Evolutionary conservation across 2,888 invertebrate species (phyloP).

Genomic region (Portevinia maculata): DNA sequence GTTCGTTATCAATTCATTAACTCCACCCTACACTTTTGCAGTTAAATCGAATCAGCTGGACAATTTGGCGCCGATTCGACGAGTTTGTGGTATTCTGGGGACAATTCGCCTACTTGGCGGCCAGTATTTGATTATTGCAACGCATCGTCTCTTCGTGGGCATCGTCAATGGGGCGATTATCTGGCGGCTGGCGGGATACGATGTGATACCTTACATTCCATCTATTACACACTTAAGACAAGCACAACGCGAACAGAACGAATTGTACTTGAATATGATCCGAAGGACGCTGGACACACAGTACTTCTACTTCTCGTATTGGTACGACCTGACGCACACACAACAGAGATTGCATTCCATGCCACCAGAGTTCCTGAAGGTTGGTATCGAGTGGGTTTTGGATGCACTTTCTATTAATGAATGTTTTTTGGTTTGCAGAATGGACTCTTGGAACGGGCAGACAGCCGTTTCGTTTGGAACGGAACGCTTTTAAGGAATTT

Average conservation of each 20-base stretch:
- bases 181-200: constrained; percentile 90
- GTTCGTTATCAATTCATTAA: constrained; percentile 5
- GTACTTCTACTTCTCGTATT: constrained; percentile 96
- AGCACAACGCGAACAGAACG: constrained; percentile 92
- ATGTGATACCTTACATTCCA: constrained; percentile 93
- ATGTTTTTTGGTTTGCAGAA: constrained; percentile 83
- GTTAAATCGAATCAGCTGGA: constrained; percentile 86
- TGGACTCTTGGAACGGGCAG: constrained; percentile 91
- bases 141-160: constrained; percentile 91
- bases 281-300: constrained; percentile 92
- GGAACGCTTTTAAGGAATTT: constrained; percentile 90
- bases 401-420: neutral
- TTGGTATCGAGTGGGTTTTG: constrained; percentile 76
- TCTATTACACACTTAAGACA: constrained; percentile 93
- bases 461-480: constrained; percentile 97
- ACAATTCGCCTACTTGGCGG: constrained; percentile 93
- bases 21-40: constrained; percentile 75
- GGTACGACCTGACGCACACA: constrained; percentile 96
- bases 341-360: constrained; percentile 94
- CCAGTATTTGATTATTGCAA: constrained; percentile 94
- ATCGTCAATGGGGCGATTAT: constrained; percentile 91
- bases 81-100: constrained; percentile 95
- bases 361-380: constrained; percentile 91
- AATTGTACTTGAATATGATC: constrained; percentile 92
- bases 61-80: constrained; percentile 85